phyloP scores from a whole-genome alignment of 2,888 invertebrate genomes.

The Notocelia uddmanniana region DNA sequence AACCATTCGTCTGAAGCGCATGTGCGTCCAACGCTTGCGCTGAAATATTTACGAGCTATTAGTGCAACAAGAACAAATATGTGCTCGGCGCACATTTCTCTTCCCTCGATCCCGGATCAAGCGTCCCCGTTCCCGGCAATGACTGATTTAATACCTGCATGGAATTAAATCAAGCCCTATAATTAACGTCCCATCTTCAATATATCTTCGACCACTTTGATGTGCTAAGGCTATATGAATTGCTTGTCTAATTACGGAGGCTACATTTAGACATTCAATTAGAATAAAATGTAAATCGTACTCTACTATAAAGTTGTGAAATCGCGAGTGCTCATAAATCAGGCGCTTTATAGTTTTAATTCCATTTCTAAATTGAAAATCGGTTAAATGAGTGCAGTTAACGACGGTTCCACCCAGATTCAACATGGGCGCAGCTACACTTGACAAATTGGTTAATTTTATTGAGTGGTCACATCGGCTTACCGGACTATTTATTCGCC shows the following conservation, averaged over 20 bases:
- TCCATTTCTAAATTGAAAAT: slow-evolving; percentile 63
- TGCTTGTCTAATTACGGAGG: slow-evolving; percentile 46
- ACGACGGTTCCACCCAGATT: slow-evolving; percentile 65
- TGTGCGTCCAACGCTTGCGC: slow-evolving; percentile 70
- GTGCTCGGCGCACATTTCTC: slow-evolving; percentile 57
- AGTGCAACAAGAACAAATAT: slow-evolving; percentile 76
- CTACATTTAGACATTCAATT: slow-evolving; percentile 46
- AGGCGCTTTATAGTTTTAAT: slow-evolving; percentile 49
- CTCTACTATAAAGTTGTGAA: slow-evolving; percentile 17
- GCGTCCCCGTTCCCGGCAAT: slow-evolving; percentile 68
- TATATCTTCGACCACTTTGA: slow-evolving; percentile 59
- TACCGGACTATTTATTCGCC: slow-evolving; percentile 62
- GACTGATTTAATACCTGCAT: slow-evolving; percentile 75
- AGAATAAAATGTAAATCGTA: slow-evolving; percentile 37
- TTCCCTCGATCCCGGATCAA: slow-evolving; percentile 60
- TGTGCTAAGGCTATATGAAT: slow-evolving; percentile 50
- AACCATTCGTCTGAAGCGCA: slow-evolving; percentile 79
- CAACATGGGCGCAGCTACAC: slow-evolving; percentile 72
- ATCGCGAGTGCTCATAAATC: slow-evolving; percentile 29
- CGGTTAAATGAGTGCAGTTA: slow-evolving; percentile 63
- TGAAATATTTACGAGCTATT: slow-evolving; percentile 85
- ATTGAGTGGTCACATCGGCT: slow-evolving; percentile 77
- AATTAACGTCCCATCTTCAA: slow-evolving; percentile 63
- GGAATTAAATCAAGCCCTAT: slow-evolving; percentile 61
- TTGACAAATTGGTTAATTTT: slow-evolving; percentile 83